Conservation (phyloP, 2,888 invertebrate genomes). For the Coelopa pilipes region DNA sequence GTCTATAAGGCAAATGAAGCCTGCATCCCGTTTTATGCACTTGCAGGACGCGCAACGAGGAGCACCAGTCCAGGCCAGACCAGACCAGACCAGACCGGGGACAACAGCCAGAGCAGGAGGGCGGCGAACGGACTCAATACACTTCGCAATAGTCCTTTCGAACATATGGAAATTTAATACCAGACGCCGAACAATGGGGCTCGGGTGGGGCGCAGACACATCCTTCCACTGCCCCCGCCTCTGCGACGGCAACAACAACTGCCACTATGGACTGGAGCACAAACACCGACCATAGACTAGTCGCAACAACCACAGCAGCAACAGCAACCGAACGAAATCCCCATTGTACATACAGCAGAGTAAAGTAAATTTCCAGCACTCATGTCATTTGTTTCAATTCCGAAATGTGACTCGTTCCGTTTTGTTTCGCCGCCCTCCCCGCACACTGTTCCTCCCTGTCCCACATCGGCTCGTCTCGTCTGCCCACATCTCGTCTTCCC, state of each 20-base stretch:
- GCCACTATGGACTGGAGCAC: not conserved
- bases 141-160: not conserved
- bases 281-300: not conserved
- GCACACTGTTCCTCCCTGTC: too few species aligned
- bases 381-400: constrained; percentile 35
- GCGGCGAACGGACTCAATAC: too few species aligned
- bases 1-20: too few species aligned
- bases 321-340: not conserved
- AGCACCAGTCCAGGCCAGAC: too few species aligned
- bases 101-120: too few species aligned
- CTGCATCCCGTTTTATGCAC: too few species aligned
- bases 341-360: constrained; percentile 15
- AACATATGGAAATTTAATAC: constrained; percentile 14
- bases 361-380: constrained; percentile 34
- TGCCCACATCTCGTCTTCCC: too few species aligned
- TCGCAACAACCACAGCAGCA: constrained; percentile 7
- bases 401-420: constrained; percentile 29
- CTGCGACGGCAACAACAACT: not conserved
- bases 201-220: not conserved
- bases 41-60: too few species aligned
- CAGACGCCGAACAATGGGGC: not conserved
- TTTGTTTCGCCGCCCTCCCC: not conserved
- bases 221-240: not conserved
- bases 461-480: too few species aligned
- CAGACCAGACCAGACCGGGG: too few species aligned